These are phyloP conservation scores for Abrostola tripartita DNA, from an alignment of 2,888 invertebrate species.

Conservation along the genomic window DNA sequence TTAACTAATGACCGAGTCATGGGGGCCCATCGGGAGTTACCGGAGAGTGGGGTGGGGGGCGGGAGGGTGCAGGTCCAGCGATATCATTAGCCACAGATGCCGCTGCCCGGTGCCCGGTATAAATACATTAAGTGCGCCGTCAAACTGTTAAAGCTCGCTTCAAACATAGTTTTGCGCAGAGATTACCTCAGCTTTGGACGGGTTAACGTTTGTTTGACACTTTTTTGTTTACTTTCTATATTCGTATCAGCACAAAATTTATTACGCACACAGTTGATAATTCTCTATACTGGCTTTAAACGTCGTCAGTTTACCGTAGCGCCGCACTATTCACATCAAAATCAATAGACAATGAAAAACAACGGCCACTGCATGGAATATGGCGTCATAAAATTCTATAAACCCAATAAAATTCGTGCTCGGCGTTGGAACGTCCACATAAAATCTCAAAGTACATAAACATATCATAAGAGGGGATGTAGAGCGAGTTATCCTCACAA, in stretches of 20 bases:
- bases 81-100: slow-evolving; percentile 89
- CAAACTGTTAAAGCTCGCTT: slow-evolving; percentile 84
- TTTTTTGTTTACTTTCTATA: slow-evolving; percentile 32
- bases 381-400: slow-evolving; percentile 87
- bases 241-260: slow-evolving; percentile 10
- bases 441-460: slow-evolving; percentile 88
- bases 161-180: slow-evolving; percentile 69
- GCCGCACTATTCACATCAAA: slow-evolving; percentile 68
- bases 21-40: slow-evolving; percentile 67
- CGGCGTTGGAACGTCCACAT: slow-evolving; percentile 87
- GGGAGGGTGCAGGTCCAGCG: slow-evolving; percentile 73
- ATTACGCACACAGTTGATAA: slow-evolving; percentile 32
- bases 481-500: slow-evolving; percentile 85
- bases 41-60: slow-evolving; percentile 46
- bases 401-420: slow-evolving; percentile 88
- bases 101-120: slow-evolving; percentile 82
- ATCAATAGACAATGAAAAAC: slow-evolving; percentile 87
- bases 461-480: slow-evolving; percentile 87
- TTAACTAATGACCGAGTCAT: slow-evolving; percentile 88
- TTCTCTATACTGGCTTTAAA: slow-evolving; percentile 50
- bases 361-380: slow-evolving; percentile 84
- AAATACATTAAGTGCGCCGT: slow-evolving; percentile 87
- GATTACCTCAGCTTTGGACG: slow-evolving; percentile 51
- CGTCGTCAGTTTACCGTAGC: slow-evolving; percentile 66
- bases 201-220: slow-evolving; percentile 33